These are phyloP conservation scores for Poeciliopsis infans DNA, from an alignment of 2,797 vertebrate genomes.

Conservation along the genomic window DNA sequence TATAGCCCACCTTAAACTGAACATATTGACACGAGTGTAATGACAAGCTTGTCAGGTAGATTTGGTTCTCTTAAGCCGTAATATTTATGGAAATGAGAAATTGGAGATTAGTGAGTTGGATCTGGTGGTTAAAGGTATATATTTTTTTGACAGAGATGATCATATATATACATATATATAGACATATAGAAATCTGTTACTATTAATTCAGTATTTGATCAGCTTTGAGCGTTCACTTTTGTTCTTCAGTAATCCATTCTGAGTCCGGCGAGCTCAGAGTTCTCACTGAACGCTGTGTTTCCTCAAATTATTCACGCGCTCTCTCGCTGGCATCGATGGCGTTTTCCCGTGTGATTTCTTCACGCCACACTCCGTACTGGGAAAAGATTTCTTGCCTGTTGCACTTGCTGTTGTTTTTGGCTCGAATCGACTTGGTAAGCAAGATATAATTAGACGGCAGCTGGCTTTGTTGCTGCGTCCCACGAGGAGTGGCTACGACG, in stretches of 20 bases:
- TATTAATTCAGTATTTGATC: slow-evolving; percentile 54
- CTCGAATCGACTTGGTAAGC: slow-evolving; percentile 74
- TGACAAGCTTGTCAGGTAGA: slow-evolving; percentile 18
- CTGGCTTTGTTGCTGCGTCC: slow-evolving; percentile 62
- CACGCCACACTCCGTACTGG: slow-evolving; percentile 40
- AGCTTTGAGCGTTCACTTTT: slow-evolving; percentile 50
- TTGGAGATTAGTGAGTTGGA: background rate
- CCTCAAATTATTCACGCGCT: slow-evolving; percentile 46
- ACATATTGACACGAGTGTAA: slow-evolving; percentile 19
- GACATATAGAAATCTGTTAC: slow-evolving; percentile 3
- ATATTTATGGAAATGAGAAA: slow-evolving; percentile 4
- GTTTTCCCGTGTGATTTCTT: slow-evolving; percentile 68
- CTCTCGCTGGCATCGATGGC: slow-evolving; percentile 75
- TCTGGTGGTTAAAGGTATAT: background rate
- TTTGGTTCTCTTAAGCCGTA: slow-evolving; percentile 20
- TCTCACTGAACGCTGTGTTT: slow-evolving; percentile 45
- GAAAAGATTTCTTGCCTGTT: slow-evolving; percentile 73
- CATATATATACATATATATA: background rate
- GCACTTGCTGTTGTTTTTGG: slow-evolving; percentile 68
- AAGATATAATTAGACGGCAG: slow-evolving; percentile 72
- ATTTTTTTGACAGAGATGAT: background rate
- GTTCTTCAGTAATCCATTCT: slow-evolving; percentile 25
- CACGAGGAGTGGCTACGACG: slow-evolving; percentile 30
- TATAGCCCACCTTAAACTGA: slow-evolving; percentile 14
- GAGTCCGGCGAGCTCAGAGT: slow-evolving; percentile 50